Base-by-base conservation (phyloP, 2,888 invertebrate species). In the Brachypalpus laphriformis region DNA sequence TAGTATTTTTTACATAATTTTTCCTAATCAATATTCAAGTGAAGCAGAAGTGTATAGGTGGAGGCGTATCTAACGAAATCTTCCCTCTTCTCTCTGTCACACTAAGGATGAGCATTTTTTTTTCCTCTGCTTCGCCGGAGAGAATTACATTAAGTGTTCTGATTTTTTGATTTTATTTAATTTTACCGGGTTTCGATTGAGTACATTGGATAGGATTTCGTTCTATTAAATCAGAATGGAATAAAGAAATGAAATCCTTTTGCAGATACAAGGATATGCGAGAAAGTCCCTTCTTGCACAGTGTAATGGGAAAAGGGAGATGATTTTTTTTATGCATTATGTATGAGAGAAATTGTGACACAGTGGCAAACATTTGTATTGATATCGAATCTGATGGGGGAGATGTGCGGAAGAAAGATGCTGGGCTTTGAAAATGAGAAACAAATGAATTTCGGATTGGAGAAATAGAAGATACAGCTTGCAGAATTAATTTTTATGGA, bases 121-220 rank as follows among this genome's bases (percentile, higher is more conserved):
- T 8, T 37, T 9, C n/a, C 9, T 34, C 3, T 34, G 7, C 9
- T 6, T 9, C 9, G 34, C 8, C 1, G 1, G 11, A 34, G 34
- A 16, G 25, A 54, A 59, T 72, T 57, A 34, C 40, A 47, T 28
- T 37, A 18, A 71, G 57, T 72, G 59, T 72, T 49, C 49, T 68
- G 68, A 70, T 75, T 61, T 68, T 75, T 70, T 54, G 54, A 74
- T 70, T 70, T 70, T 61, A 63, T 63, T 72, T 63, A 42, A 42
- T 42, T 63, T 61, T 31, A 61, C 49, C 47, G 28, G n/a, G 31
- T 61, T 81, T 59, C 66, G 8, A 51, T 66, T 11, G 59, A 31
- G 45, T 34, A 51, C 25, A 51, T 25, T 25, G 57, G 25, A 65
- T 65, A 25, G 31, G 51, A 63, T 42, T 54, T 61, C 18, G n/a